Evolutionary conservation across 2,113 vertebrate genomes (phyloP).

Genomic region (Phycodurus eques): DNA sequence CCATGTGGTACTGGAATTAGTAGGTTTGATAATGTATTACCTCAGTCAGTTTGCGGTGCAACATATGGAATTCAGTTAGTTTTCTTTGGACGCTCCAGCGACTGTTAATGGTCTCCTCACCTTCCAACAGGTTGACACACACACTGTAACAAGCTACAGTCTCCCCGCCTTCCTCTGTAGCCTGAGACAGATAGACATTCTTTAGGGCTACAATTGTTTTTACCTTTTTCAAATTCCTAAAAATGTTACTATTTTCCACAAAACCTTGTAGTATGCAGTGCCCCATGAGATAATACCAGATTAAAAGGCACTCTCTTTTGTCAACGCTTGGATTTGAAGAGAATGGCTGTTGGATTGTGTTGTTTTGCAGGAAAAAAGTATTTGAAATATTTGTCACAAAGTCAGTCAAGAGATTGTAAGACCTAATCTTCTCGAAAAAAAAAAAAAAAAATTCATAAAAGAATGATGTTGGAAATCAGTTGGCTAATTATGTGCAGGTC

Average conservation of each 20-base stretch:
- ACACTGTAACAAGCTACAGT: conserved; percentile 90
- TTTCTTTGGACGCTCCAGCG: conserved; percentile 90
- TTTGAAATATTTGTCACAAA: neutral
- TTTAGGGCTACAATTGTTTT: neutral
- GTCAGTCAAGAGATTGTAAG: neutral
- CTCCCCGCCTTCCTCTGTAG: conserved; percentile 91
- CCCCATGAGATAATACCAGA: neutral
- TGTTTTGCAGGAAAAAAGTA: neutral
- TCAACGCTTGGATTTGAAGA: neutral
- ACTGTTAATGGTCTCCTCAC: conserved; percentile 79
- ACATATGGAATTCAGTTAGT: conserved; percentile 92
- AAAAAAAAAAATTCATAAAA: neutral
- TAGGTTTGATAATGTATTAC: conserved; percentile 61
- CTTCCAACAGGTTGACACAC: conserved; percentile 84
- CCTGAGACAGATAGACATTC: conserved; percentile 63
- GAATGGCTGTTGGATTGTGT: neutral
- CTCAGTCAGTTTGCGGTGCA: conserved; percentile 96
- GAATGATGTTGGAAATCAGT: neutral
- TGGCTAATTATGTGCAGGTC: neutral
- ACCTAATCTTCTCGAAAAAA: neutral
- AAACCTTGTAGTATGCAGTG: neutral
- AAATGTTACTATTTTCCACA: neutral
- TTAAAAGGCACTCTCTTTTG: neutral
- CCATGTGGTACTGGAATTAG: neutral
- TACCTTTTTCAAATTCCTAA: neutral